Evolutionary conservation across 2,113 vertebrate species (phyloP), one percentile per base, ranked within the genome.

Genomic region (Tringa solitaria): DNA sequence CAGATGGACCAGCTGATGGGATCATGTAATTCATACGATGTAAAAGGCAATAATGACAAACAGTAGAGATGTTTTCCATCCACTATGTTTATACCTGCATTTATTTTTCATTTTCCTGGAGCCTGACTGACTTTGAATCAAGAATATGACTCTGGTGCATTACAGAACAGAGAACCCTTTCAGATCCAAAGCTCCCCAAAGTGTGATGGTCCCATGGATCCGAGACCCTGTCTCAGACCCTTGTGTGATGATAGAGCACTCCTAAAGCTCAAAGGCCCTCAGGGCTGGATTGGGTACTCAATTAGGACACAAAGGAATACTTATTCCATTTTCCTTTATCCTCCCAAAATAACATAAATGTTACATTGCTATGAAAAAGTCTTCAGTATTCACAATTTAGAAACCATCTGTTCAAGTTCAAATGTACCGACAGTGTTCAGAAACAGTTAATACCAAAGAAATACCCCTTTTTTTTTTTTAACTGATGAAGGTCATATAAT

Each of bases 401-500:
- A 84, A 69, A 30, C n/a, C 67, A 70, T 32, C 53, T 56, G 28
- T 79, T 69, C 39, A 87, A 83, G 46, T 41, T 72, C 37, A 79
- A 77, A 39, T 14, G 17, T 33, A 87, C 28, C n/a, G 37, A 28
- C 21, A 80, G 4, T 30, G 45, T 64, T 92, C 18, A 48, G 76
- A 82, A 93, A 32, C 7, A 85, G 65, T 78, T 72, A 76, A 93
- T 35, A 59, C 2, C 22, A 78, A 83, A 91, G 9, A 87, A 90
- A 90, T 33, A 35, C 0, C 32, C 22, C 22, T 74, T 45, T 51
- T 23, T 51, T 56, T 59, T 39, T 21, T 10, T 89, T 84, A 85
- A 53, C 27, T 54, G 43, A 90, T 22, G 78, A 94, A 97, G 87
- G 93, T 96, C 70, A 85, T 46, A n/a, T 12, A 64, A 90, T 45